Evolutionary conservation across 2,888 invertebrate genomes (phyloP).

Genomic region (Boloria selene): DNA sequence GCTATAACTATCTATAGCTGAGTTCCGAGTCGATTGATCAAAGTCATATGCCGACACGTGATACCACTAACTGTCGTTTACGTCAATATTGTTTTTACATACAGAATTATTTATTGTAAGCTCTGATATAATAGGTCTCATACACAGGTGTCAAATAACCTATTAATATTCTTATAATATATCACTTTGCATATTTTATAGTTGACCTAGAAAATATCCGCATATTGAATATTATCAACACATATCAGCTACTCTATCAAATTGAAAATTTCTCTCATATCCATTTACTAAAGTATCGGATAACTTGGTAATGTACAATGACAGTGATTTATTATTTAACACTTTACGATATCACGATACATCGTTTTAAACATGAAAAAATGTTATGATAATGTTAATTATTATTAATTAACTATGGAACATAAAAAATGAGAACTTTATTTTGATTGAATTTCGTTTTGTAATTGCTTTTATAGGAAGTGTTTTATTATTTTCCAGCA

Average conservation of each 20-base stretch:
- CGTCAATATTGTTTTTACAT: not conserved
- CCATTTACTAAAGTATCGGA: constrained; percentile 36
- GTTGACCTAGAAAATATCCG: constrained; percentile 23
- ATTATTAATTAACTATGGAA: no score
- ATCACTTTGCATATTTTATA: constrained; percentile 5
- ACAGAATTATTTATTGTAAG: not conserved
- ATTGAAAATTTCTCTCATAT: constrained; percentile 47
- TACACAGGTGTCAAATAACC: constrained; percentile 3
- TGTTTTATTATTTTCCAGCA: no score
- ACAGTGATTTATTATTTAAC: constrained; percentile 40
- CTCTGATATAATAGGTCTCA: constrained; percentile 4
- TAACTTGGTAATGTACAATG: constrained; percentile 29
- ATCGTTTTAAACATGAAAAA: constrained; percentile 1
- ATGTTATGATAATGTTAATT: no score
- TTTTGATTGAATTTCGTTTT: no score
- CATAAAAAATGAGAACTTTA: no score
- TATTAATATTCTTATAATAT: not conserved
- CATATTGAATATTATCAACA: constrained; percentile 16
- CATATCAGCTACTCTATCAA: constrained; percentile 66
- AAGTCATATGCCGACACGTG: no score
- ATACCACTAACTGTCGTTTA: not conserved
- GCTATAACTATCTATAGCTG: no score
- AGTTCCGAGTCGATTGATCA: no score
- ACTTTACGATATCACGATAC: not conserved
- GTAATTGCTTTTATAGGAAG: no score